Conservation (phyloP, 2,113 vertebrate species). For the Chaenocephalus aceratus region DNA sequence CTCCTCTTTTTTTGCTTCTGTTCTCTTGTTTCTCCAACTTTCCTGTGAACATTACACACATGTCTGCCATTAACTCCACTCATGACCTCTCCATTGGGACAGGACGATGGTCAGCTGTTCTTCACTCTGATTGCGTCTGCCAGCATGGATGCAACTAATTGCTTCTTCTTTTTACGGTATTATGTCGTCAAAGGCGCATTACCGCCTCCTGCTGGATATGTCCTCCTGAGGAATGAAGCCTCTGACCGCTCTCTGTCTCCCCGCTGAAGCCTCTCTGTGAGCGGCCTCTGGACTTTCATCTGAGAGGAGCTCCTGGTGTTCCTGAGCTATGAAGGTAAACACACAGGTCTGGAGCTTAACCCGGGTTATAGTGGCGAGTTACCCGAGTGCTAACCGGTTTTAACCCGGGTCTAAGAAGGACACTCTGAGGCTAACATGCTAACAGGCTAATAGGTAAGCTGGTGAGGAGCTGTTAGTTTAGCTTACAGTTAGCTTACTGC, state of each 20-base stretch:
- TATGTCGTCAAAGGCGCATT: background rate
- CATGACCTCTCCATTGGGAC: no score
- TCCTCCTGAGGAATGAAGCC: conserved; percentile 57
- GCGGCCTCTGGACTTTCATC: conserved; percentile 34
- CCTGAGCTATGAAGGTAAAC: conserved; percentile 72
- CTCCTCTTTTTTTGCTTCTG: no score
- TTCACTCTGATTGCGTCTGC: no score
- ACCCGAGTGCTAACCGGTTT: background rate
- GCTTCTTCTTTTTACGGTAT: no score
- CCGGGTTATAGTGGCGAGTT: background rate
- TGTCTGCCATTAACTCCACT: no score
- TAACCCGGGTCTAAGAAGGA: background rate
- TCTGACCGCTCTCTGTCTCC: conserved; percentile 52
- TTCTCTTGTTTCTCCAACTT: no score
- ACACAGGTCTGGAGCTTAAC: background rate
- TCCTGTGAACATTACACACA: no score
- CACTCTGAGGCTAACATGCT: conserved; percentile 10
- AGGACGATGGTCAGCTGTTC: no score
- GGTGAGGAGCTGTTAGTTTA: conserved; percentile 6
- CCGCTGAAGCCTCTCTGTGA: conserved; percentile 26
- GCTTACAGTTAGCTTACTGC: background rate
- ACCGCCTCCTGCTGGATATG: conserved; percentile 27
- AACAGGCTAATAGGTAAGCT: conserved; percentile 30
- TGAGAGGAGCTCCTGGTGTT: conserved; percentile 22
- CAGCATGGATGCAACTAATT: no score